Conservation (phyloP, 2,797 vertebrate species). For the Cyprinodon diabolis region DNA sequence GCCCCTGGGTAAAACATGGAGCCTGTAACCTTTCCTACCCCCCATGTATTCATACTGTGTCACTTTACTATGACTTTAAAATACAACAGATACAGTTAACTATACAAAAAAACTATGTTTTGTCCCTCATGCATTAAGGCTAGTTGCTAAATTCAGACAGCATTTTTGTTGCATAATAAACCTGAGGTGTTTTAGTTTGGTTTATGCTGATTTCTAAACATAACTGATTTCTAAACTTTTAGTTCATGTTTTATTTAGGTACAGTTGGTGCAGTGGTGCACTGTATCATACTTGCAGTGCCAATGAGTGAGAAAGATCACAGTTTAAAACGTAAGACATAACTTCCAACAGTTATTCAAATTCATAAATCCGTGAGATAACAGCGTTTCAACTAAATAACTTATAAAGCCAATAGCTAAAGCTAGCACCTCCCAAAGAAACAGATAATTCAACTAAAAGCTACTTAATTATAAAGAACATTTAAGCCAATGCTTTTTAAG, state of each 20-base stretch:
- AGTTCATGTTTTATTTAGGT: too few relatives aligned
- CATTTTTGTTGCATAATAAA: neutral
- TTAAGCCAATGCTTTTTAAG: neutral
- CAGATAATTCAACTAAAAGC: neutral
- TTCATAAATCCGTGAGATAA: neutral
- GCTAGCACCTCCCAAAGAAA: neutral
- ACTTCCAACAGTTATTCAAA: neutral
- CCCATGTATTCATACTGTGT: neutral
- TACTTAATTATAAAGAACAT: neutral
- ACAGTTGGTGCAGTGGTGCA: too few relatives aligned
- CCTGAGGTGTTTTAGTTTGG: neutral
- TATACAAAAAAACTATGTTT: neutral
- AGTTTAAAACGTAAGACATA: too few relatives aligned
- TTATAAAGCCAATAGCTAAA: neutral
- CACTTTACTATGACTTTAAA: neutral
- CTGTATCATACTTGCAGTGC: too few relatives aligned
- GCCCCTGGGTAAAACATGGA: conserved; percentile 11
- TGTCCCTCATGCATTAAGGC: neutral
- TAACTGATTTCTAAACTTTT: too few relatives aligned
- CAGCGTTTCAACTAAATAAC: neutral
- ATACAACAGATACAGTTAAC: neutral
- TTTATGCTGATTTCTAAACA: neutral
- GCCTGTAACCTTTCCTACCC: neutral
- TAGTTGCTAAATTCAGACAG: neutral
- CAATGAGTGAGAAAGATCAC: too few relatives aligned